Evolutionary conservation across 2,113 vertebrate genomes (phyloP).

Genomic region (Cisticola juncidis): DNA sequence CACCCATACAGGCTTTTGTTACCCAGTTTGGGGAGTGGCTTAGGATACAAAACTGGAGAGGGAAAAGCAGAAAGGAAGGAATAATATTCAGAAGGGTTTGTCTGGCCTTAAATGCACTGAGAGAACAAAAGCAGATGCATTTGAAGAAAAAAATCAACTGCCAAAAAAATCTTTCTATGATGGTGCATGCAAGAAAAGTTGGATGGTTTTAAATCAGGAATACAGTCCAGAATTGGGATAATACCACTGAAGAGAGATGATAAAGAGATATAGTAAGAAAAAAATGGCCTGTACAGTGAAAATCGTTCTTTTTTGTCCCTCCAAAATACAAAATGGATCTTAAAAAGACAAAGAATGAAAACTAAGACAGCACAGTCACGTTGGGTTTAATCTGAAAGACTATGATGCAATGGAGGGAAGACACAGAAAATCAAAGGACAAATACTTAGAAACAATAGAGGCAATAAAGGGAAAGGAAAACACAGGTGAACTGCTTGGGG

Average conservation of each 20-base stretch:
- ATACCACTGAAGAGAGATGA: accelerated
- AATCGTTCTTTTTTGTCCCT: background rate
- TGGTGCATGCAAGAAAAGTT: background rate
- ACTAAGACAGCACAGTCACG: background rate
- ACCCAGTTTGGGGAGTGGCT: background rate
- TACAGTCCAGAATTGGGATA: background rate
- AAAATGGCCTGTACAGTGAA: background rate
- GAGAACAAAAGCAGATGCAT: background rate
- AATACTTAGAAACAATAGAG: background rate
- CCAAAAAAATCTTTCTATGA: background rate
- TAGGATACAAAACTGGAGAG: background rate
- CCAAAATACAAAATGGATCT: background rate
- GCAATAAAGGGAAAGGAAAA: background rate
- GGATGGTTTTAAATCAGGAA: background rate
- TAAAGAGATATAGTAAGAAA: background rate
- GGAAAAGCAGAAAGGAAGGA: background rate
- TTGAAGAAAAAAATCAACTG: background rate
- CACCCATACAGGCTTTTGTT: background rate
- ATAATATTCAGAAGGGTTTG: background rate
- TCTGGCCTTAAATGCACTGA: background rate
- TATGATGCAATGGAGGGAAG: background rate
- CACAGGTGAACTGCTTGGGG: background rate
- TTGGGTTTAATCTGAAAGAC: background rate
- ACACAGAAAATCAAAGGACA: background rate
- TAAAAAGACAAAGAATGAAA: background rate